These are phyloP conservation scores for Cantharis rufa DNA, from an alignment of 2,888 invertebrate genomes.

Conservation along the genomic window DNA sequence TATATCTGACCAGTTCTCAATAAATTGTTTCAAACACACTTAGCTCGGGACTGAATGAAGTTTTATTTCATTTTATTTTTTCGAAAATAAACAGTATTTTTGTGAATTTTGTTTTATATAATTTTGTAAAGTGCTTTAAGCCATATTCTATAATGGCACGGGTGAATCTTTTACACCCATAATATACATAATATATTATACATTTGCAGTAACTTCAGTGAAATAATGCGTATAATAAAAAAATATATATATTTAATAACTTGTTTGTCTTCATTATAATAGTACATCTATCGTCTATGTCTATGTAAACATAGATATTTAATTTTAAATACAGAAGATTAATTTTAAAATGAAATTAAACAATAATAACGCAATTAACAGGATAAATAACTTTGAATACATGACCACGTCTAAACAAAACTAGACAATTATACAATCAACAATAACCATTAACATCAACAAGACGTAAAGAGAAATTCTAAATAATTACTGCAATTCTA, in stretches of 20 bases:
- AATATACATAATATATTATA: background rate
- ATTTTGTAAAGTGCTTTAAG: background rate
- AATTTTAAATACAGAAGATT: background rate
- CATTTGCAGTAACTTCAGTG: background rate
- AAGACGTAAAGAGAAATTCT: conserved; percentile 1
- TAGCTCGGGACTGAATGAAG: background rate
- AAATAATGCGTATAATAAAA: background rate
- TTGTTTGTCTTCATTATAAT: no score
- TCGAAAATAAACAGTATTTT: background rate
- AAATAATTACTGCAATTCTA: conserved; percentile 13
- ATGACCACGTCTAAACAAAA: background rate
- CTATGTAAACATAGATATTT: background rate
- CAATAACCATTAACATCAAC: conserved; percentile 11
- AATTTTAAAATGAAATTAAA: background rate
- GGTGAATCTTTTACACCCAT: background rate
- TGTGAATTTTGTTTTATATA: background rate
- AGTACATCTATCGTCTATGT: no score
- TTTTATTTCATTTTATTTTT: background rate
- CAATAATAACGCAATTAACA: background rate
- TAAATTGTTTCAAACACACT: background rate
- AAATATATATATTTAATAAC: background rate
- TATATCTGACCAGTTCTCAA: background rate
- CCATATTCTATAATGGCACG: background rate
- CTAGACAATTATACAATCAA: conserved; percentile 11
- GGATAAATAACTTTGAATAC: background rate